These are phyloP conservation scores for Karalla daura DNA, from an alignment of 2,797 vertebrate genomes.

Conservation along the genomic window DNA sequence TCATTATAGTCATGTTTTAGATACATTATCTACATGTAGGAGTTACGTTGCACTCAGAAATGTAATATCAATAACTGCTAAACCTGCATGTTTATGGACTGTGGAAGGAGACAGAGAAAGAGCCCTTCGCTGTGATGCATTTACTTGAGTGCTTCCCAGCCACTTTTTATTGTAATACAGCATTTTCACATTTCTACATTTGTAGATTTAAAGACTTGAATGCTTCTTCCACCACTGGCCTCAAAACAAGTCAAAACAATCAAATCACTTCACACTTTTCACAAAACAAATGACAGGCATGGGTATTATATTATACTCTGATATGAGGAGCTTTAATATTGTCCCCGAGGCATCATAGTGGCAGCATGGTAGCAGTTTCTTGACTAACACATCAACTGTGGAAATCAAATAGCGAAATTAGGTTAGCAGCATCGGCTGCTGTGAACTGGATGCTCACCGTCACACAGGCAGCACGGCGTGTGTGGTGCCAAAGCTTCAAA, in stretches of 20 bases:
- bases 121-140: background rate
- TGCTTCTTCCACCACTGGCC: background rate
- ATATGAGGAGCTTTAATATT: conserved; percentile 31
- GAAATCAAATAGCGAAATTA: conserved; percentile 63
- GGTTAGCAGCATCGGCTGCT: conserved; percentile 52
- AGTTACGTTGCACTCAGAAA: too few species aligned
- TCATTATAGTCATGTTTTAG: too few species aligned
- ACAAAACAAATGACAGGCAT: conserved; percentile 31
- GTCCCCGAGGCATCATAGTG: conserved; percentile 17
- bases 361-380: conserved; percentile 32
- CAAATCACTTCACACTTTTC: conserved; percentile 9
- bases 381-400: conserved; percentile 43
- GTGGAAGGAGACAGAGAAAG: too few species aligned
- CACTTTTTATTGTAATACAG: background rate
- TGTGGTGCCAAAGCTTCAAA: conserved; percentile 43
- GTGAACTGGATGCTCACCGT: conserved; percentile 20
- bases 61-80: too few species aligned
- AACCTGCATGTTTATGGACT: too few species aligned
- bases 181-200: background rate
- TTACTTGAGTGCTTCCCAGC: background rate
- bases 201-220: background rate
- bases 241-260: background rate
- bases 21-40: too few species aligned
- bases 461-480: conserved; percentile 27
- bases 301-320: conserved; percentile 23